Evolutionary conservation across 2,113 vertebrate genomes (phyloP), one percentile per base, ranked within the genome.

Genomic region (Riparia riparia): DNA sequence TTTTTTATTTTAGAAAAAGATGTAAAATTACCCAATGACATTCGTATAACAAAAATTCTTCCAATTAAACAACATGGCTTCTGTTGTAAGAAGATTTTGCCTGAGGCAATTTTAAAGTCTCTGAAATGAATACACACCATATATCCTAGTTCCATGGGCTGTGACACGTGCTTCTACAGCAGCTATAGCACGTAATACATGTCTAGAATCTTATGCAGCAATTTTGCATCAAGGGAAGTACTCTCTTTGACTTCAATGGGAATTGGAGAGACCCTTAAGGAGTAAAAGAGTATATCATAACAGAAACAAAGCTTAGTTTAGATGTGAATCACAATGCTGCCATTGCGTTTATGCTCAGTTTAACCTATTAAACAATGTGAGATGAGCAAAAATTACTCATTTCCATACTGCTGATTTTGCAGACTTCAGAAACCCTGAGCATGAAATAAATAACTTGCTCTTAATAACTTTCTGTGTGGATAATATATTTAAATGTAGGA

Each of bases 351-450:
- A 97, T 97, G 97, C 97, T 97, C 96, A 93, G 96, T 96, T 98
- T 97, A 98, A 98, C 97, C 91, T 97, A 97, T 98, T 97, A 97
- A 95, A 94, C 87, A 96, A 90, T 89, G 83, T 96, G 81, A 97
- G 93, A 95, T 95, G 95, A 93, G 96, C 96, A 97, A 97, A 98
- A 98, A 97, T 93, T 84, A 96, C 96, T 98, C 82, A 96, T 98
- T 98, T 98, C 96, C 97, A 98, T 98, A 97, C 84, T 96, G 98
- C 98, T 98, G 97, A 98, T 96, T 97, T 95, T 47, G 76, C 98
- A 97, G 97, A 95, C 93, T 98, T 96, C 93, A 98, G 96, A 97
- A 98, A 96, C 78, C 87, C 93, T 97, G 97, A 97, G 86, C 92
- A 92, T 89, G 97, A 98, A 98, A 98, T 97, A 97, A 97, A 97